These are phyloP conservation scores for Diarsia rubi DNA, from an alignment of 2,888 invertebrate genomes.

Conservation along the genomic window DNA sequence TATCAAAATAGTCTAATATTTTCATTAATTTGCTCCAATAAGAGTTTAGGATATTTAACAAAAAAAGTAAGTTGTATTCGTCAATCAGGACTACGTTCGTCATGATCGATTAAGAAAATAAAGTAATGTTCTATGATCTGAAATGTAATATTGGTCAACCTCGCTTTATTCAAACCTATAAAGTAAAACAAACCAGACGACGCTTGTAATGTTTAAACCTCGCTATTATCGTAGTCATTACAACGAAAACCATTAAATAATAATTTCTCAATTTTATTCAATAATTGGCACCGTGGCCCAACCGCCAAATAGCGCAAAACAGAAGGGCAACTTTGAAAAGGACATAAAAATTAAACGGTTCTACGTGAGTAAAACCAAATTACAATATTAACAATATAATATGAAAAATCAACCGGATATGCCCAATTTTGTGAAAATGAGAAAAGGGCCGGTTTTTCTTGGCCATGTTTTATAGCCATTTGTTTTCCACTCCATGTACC, in stretches of 20 bases:
- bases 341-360: too few species aligned
- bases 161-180: neutral
- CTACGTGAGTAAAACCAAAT: neutral
- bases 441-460: neutral
- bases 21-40: neutral
- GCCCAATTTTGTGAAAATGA: neutral
- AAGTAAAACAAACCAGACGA: neutral
- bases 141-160: neutral
- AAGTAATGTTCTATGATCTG: neutral
- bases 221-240: constrained; percentile 40
- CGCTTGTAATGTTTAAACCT: constrained; percentile 4
- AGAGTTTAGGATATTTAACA: neutral
- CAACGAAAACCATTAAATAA: constrained; percentile 48
- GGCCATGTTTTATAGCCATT: neutral
- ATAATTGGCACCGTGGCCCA: constrained; percentile 49
- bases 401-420: neutral
- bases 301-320: neutral
- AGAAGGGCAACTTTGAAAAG: constrained; percentile 11
- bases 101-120: neutral
- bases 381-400: neutral
- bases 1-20: neutral
- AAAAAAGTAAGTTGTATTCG: neutral
- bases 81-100: neutral
- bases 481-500: neutral
- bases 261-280: constrained; percentile 47